Evolutionary conservation across 2,113 vertebrate genomes (phyloP).

Genomic region (Pomatorhinus ruficollis): DNA sequence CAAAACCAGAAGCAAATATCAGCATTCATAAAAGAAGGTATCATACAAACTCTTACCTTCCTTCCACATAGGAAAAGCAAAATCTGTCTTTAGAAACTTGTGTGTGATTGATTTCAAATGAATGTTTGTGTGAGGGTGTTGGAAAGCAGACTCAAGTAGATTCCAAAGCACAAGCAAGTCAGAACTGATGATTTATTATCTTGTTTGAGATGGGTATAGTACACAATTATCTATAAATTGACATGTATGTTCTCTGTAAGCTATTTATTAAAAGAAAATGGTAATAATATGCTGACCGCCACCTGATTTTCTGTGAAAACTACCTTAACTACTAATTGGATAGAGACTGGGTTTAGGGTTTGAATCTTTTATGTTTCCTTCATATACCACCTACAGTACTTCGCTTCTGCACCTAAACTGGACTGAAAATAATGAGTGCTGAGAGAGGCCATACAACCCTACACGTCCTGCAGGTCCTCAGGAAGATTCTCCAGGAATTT

Average conservation of each 20-base stretch:
- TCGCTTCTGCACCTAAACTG: accelerated
- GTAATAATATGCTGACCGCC: neutral
- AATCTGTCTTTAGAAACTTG: neutral
- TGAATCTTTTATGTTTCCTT: neutral
- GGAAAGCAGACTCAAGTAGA: neutral
- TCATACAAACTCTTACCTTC: neutral
- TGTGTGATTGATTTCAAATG: accelerated
- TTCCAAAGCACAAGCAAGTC: neutral
- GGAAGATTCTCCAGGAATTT: neutral
- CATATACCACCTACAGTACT: neutral
- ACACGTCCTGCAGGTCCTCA: too few relatives aligned
- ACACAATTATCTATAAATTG: neutral
- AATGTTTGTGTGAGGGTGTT: neutral
- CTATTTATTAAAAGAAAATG: neutral
- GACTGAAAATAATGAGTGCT: neutral
- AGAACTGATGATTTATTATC: neutral
- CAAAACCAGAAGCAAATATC: neutral
- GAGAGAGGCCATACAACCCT: neutral
- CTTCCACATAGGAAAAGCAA: neutral
- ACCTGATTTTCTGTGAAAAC: neutral
- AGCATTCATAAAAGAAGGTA: accelerated
- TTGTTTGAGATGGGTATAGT: neutral
- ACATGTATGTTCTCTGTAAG: neutral
- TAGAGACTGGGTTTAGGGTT: neutral
- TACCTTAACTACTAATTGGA: neutral